phyloP scores from a whole-genome alignment of 2,113 vertebrate genomes.

The Steatornis caripensis region DNA sequence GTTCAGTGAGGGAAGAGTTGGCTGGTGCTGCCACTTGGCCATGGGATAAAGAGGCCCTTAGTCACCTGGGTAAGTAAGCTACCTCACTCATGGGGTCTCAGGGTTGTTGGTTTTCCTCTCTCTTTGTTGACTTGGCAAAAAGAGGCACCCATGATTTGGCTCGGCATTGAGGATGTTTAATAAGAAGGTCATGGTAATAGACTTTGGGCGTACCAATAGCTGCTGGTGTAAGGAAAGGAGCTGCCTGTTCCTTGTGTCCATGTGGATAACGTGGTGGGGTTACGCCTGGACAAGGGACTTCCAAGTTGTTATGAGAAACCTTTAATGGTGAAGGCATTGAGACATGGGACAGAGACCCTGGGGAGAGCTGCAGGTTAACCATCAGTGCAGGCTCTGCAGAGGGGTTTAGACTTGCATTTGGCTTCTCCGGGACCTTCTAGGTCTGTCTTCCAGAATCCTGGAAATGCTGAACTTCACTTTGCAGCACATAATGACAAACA shows the following conservation, averaged over 20 bases:
- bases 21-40: constrained; percentile 97
- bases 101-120: background rate
- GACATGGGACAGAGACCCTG: background rate
- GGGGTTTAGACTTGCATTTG: background rate
- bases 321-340: background rate
- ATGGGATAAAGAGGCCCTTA: constrained; percentile 95
- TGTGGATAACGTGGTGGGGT: background rate
- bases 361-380: background rate
- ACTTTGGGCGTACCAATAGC: background rate
- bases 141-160: background rate
- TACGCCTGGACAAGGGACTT: background rate
- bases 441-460: background rate
- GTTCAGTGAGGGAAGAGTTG: constrained; percentile 87
- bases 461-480: background rate
- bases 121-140: background rate
- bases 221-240: background rate
- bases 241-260: background rate
- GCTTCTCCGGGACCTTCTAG: background rate
- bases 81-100: background rate
- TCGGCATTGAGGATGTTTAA: background rate
- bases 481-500: background rate
- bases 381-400: background rate
- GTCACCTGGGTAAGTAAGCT: constrained; percentile 79
- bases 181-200: background rate
- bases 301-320: background rate